Conservation (phyloP, 2,888 invertebrate genomes). For the Cephus pulcher region DNA sequence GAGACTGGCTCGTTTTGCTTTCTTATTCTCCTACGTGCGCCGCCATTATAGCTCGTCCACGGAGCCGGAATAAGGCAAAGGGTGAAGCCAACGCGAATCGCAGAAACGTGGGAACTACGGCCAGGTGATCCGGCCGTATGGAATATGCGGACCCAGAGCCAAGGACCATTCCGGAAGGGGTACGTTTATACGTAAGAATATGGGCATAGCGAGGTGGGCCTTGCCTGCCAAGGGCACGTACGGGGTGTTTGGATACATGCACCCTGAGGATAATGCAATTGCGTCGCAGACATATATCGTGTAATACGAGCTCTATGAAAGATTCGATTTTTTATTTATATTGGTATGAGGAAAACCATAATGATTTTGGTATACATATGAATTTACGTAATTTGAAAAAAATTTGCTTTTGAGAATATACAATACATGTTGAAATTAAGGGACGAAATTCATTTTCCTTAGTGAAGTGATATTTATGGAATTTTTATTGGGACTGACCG, state of each 20-base stretch:
- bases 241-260: constrained; percentile 1
- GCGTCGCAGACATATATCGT: not conserved
- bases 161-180: constrained; percentile 21
- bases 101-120: constrained; percentile 65
- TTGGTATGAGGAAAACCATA: not conserved
- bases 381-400: not conserved
- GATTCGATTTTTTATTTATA: not conserved
- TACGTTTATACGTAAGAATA: constrained; percentile 16
- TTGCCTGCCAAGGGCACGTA: not conserved
- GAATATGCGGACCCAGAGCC: constrained; percentile 13
- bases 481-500: not conserved
- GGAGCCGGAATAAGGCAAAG: constrained; percentile 41
- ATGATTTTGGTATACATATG: not conserved
- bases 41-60: constrained; percentile 29
- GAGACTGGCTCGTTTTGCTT: constrained; percentile 54
- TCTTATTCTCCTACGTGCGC: constrained; percentile 21
- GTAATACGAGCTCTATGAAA: not conserved
- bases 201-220: not conserved
- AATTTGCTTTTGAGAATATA: not conserved
- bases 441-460: not conserved
- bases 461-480: not conserved
- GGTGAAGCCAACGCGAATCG: constrained; percentile 56
- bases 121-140: constrained; percentile 59
- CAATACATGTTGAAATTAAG: not conserved
- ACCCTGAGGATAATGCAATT: not conserved